Base-by-base conservation (phyloP, 2,113 vertebrate species). In the Crocuta crocuta region DNA sequence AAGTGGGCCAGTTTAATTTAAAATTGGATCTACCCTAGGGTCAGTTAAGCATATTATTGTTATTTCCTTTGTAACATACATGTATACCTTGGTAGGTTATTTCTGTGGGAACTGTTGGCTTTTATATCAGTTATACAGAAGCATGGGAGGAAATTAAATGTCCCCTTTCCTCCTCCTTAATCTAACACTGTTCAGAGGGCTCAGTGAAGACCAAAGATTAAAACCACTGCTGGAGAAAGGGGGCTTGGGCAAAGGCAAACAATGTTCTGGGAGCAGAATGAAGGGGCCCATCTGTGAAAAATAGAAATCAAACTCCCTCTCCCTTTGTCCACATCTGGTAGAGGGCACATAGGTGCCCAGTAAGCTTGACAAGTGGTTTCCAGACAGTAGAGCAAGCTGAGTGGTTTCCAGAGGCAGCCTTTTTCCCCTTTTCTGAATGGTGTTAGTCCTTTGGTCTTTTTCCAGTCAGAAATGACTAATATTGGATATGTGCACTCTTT, bases 381-480 rank as follows among this genome's bases (percentile, higher is more conserved):
- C 45, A 91, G 91, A 71, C 15, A 83, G 33, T 81, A 78, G 58
- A 95, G 35, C 74, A 90, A 48, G 48, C 50, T 86, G 91, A 45
- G 50, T 89, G 39, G 39, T 92, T 97, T 96, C 70, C 91, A 98
- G 70, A 79, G 58, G 74, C 79, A 84, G 70, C 55, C 35, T 92
- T 94, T 92, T 91, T 39, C 87, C 35, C 58, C 63, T 84, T 48
- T 50, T 31, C 10, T 39, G 19, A 90, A 84, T 65, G 35, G 7
- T 65, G 26, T 93, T 70, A 92, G 68, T 96, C 43, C 24, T 26
- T 83, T 95, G 58, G 48, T 97, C 79, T 50, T 94, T 97, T 96
- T 87, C 91, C 65, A 94, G 88, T 88, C 84, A 94, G 68, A 96
- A 96, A 93, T 97, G 70, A 97, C 94, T 97, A 88, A 92, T 94